A percentile compares a stretch with the other conserved stretches of the same genome.
Evolutionary conservation across 1,140 invertebrate genomes (phyloP).

Genomic region (Listronotus bonariensis): DNA sequence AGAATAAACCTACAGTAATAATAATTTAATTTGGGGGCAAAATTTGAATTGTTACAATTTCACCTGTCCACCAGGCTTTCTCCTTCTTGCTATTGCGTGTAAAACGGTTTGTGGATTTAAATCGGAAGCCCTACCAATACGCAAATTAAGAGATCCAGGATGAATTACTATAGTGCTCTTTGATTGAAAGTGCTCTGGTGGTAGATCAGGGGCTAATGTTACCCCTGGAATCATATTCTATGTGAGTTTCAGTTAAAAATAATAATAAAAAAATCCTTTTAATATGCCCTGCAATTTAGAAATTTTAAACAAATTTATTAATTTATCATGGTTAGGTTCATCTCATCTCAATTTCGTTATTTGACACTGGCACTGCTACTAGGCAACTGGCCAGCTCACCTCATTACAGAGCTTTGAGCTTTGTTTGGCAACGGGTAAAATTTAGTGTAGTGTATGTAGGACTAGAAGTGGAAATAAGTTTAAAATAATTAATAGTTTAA

Average conservation of each 20-base stretch:
- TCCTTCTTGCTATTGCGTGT: conserved; percentile 82
- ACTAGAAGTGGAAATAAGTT: too few species aligned
- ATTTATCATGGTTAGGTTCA: too few species aligned
- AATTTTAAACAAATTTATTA: too few species aligned
- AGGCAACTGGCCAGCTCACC: too few species aligned
- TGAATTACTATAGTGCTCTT: conserved; percentile 91
- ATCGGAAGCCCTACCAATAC: conserved; percentile 89
- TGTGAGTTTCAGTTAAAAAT: conserved; percentile 5
- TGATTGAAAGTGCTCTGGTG: conserved; percentile 58
- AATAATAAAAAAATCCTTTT: too few species aligned
- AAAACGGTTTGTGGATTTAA: conserved; percentile 81
- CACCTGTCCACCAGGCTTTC: conserved; percentile 59
- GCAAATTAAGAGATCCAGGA: conserved; percentile 86
- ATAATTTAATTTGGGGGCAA: not conserved
- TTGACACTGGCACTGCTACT: too few species aligned
- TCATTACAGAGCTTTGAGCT: too few species aligned
- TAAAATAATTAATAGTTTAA: too few species aligned
- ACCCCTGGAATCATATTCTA: conserved; percentile 9
- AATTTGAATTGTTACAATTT: not conserved
- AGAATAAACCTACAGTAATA: conserved; percentile 56
- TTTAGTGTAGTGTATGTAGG: too few species aligned
- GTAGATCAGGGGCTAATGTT: conserved; percentile 18
- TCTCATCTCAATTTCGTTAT: too few species aligned
- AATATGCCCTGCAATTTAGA: too few species aligned
- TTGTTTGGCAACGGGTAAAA: too few species aligned